Percentiles rank a stretch among this genome's conserved stretches.
These are phyloP conservation scores for Gouania willdenowi DNA, from an alignment of 2,797 vertebrate species.

Conservation along the genomic window DNA sequence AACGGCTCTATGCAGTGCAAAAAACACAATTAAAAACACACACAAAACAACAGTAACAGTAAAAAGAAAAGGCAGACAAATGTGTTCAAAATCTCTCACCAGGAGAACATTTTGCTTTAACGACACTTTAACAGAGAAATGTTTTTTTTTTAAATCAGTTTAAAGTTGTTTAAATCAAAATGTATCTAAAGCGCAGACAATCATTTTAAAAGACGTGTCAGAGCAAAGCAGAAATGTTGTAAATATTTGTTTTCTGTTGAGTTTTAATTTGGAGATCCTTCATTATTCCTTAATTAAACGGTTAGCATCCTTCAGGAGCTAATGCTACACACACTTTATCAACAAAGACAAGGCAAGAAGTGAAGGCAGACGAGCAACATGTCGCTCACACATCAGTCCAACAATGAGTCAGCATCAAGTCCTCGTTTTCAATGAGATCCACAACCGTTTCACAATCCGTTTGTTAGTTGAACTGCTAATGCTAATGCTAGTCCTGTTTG, in stretches of 20 bases:
- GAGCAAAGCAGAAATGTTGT: constrained; percentile 11
- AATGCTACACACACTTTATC: constrained; percentile 24
- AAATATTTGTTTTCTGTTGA: too few relatives aligned
- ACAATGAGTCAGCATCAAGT: too few relatives aligned
- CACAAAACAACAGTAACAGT: constrained; percentile 35
- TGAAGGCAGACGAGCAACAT: constrained; percentile 54
- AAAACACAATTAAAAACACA: constrained; percentile 29
- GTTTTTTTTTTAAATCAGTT: constrained; percentile 14
- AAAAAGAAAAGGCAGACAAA: constrained; percentile 38
- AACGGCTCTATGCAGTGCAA: constrained; percentile 58
- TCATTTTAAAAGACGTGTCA: constrained; percentile 30
- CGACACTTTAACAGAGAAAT: constrained; percentile 9
- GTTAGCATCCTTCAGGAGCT: constrained; percentile 22
- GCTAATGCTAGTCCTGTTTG: too few relatives aligned
- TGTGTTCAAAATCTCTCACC: constrained; percentile 52
- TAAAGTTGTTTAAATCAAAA: constrained; percentile 17
- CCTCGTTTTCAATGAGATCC: too few relatives aligned
- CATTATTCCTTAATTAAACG: constrained; percentile 15
- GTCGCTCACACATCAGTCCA: too few relatives aligned
- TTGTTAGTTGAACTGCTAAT: too few relatives aligned
- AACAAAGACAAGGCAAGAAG: constrained; percentile 59
- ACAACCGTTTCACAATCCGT: too few relatives aligned
- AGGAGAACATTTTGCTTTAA: constrained; percentile 44
- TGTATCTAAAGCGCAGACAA: constrained; percentile 49
- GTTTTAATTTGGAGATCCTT: too few relatives aligned